Percentiles rank a stretch among this genome's conserved stretches.
Evolutionary conservation across 2,888 invertebrate species (phyloP).

Genomic region (Galeopsomyia nigrocyanea): DNA sequence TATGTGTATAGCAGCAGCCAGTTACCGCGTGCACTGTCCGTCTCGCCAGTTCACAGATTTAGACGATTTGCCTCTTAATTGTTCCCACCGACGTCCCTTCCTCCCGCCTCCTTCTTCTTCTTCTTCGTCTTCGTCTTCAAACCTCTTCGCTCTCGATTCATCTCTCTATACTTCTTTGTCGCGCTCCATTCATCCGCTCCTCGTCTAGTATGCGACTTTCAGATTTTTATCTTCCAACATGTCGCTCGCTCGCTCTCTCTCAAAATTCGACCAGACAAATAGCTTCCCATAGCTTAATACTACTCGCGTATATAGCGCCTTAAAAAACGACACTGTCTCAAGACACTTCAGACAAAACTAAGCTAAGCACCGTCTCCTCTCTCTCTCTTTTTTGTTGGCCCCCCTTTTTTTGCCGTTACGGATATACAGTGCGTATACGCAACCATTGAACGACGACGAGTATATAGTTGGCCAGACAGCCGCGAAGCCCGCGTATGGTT

Average conservation of each 20-base stretch:
- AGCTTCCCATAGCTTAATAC: no score
- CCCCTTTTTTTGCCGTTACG: no score
- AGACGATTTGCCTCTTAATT: no score
- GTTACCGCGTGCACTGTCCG: no score
- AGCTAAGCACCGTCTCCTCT: no score
- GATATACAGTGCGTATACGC: no score
- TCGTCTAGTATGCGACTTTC: not conserved
- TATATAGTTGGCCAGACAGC: no score
- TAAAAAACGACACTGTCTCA: conserved; percentile 39
- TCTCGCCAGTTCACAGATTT: no score
- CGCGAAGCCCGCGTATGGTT: not conserved
- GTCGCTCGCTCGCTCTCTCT: conserved; percentile 3
- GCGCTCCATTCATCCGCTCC: conserved; percentile 9
- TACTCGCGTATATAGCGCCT: not conserved
- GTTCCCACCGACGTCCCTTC: not conserved
- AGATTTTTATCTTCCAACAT: conserved; percentile 32
- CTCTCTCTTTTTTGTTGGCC: not conserved
- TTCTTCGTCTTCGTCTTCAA: not conserved
- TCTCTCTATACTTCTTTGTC: not conserved
- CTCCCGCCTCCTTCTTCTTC: not conserved
- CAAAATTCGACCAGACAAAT: conserved; percentile 25
- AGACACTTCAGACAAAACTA: conserved; percentile 12
- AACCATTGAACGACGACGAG: no score
- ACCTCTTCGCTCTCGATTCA: not conserved
- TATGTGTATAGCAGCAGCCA: no score